Percentiles rank a stretch among this genome's conserved stretches.
These are phyloP conservation scores for Myotis lucifugus DNA, from an alignment of 2,113 vertebrate species.

Conservation along the genomic window DNA sequence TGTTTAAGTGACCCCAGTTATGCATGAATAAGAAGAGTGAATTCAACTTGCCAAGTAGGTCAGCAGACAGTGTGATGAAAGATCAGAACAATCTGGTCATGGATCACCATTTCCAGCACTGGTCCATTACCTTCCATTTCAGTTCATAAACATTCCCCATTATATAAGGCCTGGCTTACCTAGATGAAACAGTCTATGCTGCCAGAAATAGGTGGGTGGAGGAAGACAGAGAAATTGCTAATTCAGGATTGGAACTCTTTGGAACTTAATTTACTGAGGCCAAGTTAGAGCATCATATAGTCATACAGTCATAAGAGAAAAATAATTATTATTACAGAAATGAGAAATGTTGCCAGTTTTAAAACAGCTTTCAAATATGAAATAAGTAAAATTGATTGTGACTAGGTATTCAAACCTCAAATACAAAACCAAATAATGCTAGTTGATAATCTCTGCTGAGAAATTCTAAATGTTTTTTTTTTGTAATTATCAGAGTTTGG, in stretches of 20 bases:
- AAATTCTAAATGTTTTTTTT: not conserved
- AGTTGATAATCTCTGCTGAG: not conserved
- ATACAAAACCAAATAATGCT: not conserved
- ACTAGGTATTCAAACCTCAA: not conserved
- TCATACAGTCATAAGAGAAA: not conserved
- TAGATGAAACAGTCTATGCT: not conserved
- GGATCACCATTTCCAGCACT: not conserved
- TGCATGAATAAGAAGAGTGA: constrained; percentile 57
- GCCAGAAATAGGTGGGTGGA: not conserved
- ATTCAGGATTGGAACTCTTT: not conserved
- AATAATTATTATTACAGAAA: not conserved
- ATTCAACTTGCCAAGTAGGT: constrained; percentile 34
- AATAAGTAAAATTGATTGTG: not conserved
- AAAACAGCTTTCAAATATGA: not conserved
- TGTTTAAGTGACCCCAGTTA: constrained; percentile 51
- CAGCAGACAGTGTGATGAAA: constrained; percentile 47
- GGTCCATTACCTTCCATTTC: constrained; percentile 52
- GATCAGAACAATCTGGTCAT: constrained; percentile 50
- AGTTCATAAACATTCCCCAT: not conserved
- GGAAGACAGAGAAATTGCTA: not conserved
- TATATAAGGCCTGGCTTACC: not conserved
- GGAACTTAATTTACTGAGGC: not conserved
- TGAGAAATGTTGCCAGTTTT: not conserved
- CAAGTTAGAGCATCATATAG: not conserved
- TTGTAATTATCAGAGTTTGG: not conserved